phyloP scores from a whole-genome alignment of 2,797 vertebrate species.

The Myripristis murdjan region DNA sequence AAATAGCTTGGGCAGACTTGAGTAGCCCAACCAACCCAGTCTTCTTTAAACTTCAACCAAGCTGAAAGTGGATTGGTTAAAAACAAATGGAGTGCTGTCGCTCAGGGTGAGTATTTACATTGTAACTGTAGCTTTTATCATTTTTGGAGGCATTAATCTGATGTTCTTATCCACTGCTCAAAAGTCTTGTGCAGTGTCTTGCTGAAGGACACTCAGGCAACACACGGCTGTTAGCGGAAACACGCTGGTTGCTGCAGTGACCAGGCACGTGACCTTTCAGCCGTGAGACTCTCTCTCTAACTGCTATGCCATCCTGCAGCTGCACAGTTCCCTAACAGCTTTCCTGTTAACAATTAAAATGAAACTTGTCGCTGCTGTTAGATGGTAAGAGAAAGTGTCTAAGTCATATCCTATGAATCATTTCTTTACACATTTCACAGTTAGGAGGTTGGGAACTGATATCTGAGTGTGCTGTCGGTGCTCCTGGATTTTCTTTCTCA shows the following conservation, averaged over 20 bases:
- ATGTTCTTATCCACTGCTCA: too few relatives aligned
- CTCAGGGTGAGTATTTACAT: not conserved
- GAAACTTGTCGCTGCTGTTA: conserved; percentile 23
- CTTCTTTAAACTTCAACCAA: not conserved
- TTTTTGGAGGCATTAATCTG: too few relatives aligned
- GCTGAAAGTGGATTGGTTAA: not conserved
- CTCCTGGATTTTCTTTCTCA: conserved; percentile 4
- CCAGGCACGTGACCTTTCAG: too few relatives aligned
- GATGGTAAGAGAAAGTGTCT: not conserved
- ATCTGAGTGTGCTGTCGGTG: conserved; percentile 9
- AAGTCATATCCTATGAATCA: not conserved
- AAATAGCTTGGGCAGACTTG: conserved; percentile 10
- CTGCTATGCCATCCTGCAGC: not conserved
- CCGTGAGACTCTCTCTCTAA: too few relatives aligned
- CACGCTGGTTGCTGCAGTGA: too few relatives aligned
- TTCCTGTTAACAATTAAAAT: not conserved
- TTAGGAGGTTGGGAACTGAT: conserved; percentile 21
- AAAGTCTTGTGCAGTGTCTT: not conserved
- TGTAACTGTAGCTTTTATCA: not conserved
- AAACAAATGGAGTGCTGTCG: not conserved
- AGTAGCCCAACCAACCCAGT: too few relatives aligned
- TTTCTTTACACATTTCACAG: not conserved
- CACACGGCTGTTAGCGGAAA: too few relatives aligned
- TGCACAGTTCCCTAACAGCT: not conserved
- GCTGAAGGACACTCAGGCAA: not conserved